These are phyloP conservation scores for Orthonevra nobilis DNA, from an alignment of 2,888 invertebrate species.

Conservation along the genomic window DNA sequence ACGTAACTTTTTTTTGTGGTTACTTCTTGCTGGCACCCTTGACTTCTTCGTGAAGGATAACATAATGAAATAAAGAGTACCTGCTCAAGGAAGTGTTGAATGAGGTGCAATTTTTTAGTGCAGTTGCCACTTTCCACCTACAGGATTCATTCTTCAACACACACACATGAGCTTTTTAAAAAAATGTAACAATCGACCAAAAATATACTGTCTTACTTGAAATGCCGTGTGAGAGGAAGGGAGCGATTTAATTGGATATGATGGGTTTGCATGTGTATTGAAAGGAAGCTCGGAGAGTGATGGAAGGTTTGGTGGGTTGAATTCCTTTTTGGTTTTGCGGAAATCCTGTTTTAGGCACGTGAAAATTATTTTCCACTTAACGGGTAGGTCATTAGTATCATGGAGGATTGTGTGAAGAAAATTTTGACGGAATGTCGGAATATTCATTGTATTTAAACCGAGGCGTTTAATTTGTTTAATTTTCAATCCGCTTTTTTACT, in stretches of 20 bases:
- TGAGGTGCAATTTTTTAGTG: conserved; percentile 25
- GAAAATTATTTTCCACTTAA: too few relatives aligned
- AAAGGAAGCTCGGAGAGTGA: conserved; percentile 12
- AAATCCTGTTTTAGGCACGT: too few relatives aligned
- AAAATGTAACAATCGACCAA: too few relatives aligned
- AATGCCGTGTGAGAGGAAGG: not conserved
- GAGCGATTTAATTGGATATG: conserved; percentile 64
- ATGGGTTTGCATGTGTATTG: conserved; percentile 34
- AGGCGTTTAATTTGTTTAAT: too few relatives aligned
- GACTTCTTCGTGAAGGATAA: conserved; percentile 41
- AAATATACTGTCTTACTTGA: not conserved
- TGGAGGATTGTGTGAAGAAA: too few relatives aligned
- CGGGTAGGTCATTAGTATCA: too few relatives aligned
- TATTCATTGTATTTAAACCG: too few relatives aligned
- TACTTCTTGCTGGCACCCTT: conserved; percentile 43
- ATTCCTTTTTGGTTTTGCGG: too few relatives aligned
- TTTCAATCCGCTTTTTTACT: too few relatives aligned
- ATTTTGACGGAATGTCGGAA: too few relatives aligned
- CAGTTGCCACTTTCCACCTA: conserved; percentile 33
- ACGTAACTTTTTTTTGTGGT: conserved; percentile 8
- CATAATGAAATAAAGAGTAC: conserved; percentile 49
- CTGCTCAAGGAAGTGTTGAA: conserved; percentile 40
- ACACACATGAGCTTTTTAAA: too few relatives aligned
- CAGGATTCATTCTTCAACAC: conserved; percentile 27
- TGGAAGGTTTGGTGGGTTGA: conserved; percentile 1